Evolutionary conservation across 1,140 invertebrate species (phyloP).

Genomic region (Neocloeon triangulifer): DNA sequence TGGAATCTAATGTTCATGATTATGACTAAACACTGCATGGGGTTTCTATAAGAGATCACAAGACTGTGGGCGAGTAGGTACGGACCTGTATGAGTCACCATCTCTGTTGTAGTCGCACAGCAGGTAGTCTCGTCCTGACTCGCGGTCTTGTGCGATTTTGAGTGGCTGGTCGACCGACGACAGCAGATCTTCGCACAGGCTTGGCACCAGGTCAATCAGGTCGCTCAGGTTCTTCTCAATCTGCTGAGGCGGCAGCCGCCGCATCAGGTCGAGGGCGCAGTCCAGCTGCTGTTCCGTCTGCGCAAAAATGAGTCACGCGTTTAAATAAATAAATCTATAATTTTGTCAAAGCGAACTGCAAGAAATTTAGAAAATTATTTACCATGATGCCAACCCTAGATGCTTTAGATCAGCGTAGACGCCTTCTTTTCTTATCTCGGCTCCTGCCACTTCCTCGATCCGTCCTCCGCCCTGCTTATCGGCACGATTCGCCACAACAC

Average conservation of each 20-base stretch:
- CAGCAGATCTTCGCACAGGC: conserved; percentile 86
- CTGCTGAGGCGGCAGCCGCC: conserved; percentile 93
- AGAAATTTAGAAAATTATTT: not conserved
- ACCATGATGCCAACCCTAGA: no score
- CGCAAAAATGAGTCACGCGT: conserved; percentile 14
- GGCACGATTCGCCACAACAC: no score
- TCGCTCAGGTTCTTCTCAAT: conserved; percentile 97
- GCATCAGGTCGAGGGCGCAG: conserved; percentile 95
- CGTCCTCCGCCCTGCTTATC: no score
- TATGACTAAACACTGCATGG: no score
- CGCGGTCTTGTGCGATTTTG: conserved; percentile 90
- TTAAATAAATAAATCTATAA: no score
- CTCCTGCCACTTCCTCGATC: no score
- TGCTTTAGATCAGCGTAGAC: no score
- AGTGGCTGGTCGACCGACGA: conserved; percentile 97
- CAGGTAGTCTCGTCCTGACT: conserved; percentile 88
- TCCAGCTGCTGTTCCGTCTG: conserved; percentile 95
- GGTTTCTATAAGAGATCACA: no score
- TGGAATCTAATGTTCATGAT: not conserved
- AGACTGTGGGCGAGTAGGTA: no score
- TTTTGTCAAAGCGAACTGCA: no score
- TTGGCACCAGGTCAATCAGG: conserved; percentile 88
- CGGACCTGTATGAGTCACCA: conserved; percentile 88
- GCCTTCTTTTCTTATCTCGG: no score
- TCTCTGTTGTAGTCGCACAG: conserved; percentile 98